Conservation (phyloP, 2,797 vertebrate species). For the Gymnopithys bicolor region DNA sequence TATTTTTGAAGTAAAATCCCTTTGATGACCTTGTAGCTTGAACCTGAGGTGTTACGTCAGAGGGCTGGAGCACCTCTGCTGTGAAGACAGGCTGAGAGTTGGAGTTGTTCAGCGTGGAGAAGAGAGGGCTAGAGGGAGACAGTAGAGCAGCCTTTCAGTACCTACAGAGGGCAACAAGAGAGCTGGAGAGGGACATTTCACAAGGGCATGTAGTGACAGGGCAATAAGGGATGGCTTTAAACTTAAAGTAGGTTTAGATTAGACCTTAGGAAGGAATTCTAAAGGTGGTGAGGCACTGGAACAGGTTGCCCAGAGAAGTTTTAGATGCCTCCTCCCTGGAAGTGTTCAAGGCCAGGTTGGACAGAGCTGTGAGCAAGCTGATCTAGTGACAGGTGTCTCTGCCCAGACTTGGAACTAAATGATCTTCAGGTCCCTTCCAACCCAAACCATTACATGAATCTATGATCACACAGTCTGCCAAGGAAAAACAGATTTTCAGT, state of each 20-base stretch:
- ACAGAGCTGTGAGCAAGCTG: background rate
- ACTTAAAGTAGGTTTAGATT: background rate
- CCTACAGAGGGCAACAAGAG: background rate
- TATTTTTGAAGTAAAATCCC: background rate
- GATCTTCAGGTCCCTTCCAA: background rate
- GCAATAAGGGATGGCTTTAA: background rate
- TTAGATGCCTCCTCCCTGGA: background rate
- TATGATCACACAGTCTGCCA: background rate
- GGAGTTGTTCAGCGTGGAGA: background rate
- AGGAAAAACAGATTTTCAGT: background rate
- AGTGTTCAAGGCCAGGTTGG: background rate
- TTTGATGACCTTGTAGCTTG: background rate
- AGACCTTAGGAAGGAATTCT: background rate
- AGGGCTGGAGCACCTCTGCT: background rate
- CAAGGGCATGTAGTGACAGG: background rate
- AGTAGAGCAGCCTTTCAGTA: fast-evolving
- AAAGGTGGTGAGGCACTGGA: background rate
- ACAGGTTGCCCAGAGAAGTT: background rate
- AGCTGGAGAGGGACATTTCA: background rate
- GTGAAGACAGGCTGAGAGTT: background rate
- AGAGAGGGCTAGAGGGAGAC: background rate
- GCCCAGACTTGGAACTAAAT: background rate
- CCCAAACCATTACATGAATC: background rate
- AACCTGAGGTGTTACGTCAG: background rate
- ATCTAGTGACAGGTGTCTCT: background rate